These are phyloP conservation scores for Jacana jacana DNA, from an alignment of 2,113 vertebrate species.

Conservation along the genomic window DNA sequence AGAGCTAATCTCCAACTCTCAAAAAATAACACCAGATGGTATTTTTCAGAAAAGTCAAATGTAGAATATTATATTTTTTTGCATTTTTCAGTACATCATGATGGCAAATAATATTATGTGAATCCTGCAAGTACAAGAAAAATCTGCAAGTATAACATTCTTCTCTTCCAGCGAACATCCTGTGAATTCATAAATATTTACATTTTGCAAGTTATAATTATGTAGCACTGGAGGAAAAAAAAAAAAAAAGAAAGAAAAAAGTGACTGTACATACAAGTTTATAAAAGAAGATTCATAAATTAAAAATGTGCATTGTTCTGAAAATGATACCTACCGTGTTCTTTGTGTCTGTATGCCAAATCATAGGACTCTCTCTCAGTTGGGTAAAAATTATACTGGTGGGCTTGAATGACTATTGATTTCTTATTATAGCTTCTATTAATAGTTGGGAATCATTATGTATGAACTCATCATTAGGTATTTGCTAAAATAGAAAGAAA, in stretches of 20 bases:
- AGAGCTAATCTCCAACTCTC: conserved; percentile 67
- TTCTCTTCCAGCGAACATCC: conserved; percentile 77
- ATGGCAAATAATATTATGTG: conserved; percentile 76
- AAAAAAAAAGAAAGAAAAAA: conserved; percentile 36
- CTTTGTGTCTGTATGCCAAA: conserved; percentile 49
- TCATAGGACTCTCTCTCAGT: not conserved
- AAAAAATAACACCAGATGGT: conserved; percentile 76
- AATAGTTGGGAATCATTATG: conserved; percentile 59
- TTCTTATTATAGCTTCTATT: conserved; percentile 66
- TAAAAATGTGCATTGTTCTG: conserved; percentile 75
- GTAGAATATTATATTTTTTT: conserved; percentile 72
- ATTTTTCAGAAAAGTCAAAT: conserved; percentile 77
- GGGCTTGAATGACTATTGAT: conserved; percentile 60
- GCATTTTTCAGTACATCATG: conserved; percentile 66
- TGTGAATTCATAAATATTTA: conserved; percentile 86
- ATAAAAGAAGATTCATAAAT: conserved; percentile 78
- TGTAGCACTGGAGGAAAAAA: conserved; percentile 67
- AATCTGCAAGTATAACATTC: conserved; percentile 81
- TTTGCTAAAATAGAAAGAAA: conserved; percentile 40
- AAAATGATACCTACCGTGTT: conserved; percentile 59
- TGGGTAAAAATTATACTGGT: conserved; percentile 49
- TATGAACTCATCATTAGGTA: conserved; percentile 39
- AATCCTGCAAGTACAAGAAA: conserved; percentile 75
- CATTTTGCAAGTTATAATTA: conserved; percentile 83
- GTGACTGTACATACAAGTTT: conserved; percentile 70